Conservation (phyloP, 1,140 invertebrate genomes). For the Phocides pigmalion region DNA sequence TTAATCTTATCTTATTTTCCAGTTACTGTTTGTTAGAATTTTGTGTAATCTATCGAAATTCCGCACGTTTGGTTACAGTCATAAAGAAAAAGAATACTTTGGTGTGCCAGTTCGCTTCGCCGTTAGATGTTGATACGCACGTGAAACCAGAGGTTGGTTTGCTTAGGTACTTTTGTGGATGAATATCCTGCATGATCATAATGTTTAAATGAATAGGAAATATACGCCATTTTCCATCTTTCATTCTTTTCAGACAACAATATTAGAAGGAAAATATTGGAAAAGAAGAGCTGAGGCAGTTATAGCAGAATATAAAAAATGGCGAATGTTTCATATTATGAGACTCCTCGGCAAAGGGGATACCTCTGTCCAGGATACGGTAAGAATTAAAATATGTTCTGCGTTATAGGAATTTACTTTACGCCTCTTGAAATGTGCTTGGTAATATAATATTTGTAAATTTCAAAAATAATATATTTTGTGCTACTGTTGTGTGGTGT, state of each 20-base stretch:
- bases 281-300: slow-evolving; percentile 98
- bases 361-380: slow-evolving; percentile 91
- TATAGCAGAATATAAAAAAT: slow-evolving; percentile 99
- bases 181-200: neutral
- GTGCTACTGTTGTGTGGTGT: neutral
- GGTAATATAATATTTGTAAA: too few species aligned
- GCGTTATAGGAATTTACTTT: too few species aligned
- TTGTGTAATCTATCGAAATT: too few species aligned
- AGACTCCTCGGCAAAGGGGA: slow-evolving; percentile 89
- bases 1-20: neutral
- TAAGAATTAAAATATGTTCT: too few species aligned
- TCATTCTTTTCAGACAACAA: slow-evolving; percentile 89
- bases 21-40: neutral
- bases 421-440: too few species aligned
- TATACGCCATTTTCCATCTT: too few species aligned
- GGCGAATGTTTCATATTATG: slow-evolving; percentile 97
- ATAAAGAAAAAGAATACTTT: slow-evolving; percentile 95
- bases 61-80: slow-evolving; percentile 89
- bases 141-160: slow-evolving; percentile 95
- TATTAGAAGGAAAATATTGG: slow-evolving; percentile 99
- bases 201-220: too few species aligned
- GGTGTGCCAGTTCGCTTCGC: slow-evolving; percentile 98
- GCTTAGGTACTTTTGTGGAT: neutral
- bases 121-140: slow-evolving; percentile 96
- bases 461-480: neutral